Conservation (phyloP, 2,113 vertebrate species). For the Cathartes aura region DNA sequence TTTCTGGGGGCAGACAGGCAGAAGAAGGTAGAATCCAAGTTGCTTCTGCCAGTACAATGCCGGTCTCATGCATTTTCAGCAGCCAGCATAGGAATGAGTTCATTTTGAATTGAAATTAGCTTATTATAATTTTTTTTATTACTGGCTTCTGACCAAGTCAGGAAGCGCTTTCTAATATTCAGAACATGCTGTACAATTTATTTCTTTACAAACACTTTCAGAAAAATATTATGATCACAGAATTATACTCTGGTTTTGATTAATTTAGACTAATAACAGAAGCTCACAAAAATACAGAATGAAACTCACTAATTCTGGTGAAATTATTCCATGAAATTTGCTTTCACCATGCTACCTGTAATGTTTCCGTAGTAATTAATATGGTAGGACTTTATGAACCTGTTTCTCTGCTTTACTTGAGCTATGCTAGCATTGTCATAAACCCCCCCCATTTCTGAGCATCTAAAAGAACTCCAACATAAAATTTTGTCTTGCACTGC, state of each 20-base stretch:
- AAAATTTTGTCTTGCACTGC: not conserved
- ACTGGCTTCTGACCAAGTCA: conserved; percentile 11
- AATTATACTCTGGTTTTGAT: not conserved
- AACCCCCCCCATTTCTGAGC: not conserved
- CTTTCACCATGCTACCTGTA: not conserved
- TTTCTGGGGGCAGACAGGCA: not conserved
- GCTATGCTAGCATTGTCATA: not conserved
- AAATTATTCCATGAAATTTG: not conserved
- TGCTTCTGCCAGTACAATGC: not conserved
- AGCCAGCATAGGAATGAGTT: conserved; percentile 23
- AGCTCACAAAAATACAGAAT: not conserved
- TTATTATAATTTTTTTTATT: not conserved
- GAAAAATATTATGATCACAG: not conserved
- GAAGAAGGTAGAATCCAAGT: not conserved
- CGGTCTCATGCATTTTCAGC: conserved; percentile 22
- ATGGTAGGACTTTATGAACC: not conserved
- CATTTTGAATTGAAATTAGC: conserved; percentile 49
- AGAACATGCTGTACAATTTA: not conserved
- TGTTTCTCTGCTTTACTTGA: not conserved
- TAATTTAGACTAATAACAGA: not conserved
- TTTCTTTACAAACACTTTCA: not conserved
- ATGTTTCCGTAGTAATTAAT: not conserved
- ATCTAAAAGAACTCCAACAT: not conserved
- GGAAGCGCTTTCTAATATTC: not conserved
- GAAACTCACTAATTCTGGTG: not conserved